Conservation (phyloP, 2,113 vertebrate species). For the Leiothrix lutea region DNA sequence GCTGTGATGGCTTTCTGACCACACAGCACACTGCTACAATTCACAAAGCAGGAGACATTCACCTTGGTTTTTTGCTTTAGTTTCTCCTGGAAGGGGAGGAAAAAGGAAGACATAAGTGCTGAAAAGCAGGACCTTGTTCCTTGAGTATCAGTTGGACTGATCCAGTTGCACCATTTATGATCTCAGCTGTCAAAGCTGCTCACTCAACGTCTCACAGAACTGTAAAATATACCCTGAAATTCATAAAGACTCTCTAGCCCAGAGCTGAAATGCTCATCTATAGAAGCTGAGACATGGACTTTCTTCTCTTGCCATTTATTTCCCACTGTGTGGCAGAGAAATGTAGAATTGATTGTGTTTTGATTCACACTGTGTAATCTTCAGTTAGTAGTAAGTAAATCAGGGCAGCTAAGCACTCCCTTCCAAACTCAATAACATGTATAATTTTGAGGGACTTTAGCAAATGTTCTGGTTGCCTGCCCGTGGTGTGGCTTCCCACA, state of each 20-base stretch:
- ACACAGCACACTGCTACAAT: neutral
- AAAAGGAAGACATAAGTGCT: neutral
- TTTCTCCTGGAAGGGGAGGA: neutral
- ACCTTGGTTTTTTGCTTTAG: neutral
- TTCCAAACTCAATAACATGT: neutral
- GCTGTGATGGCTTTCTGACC: neutral
- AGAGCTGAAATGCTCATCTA: neutral
- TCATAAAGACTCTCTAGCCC: neutral
- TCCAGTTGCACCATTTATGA: neutral
- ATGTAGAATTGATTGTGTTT: neutral
- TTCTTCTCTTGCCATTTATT: neutral
- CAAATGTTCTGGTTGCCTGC: neutral
- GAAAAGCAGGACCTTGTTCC: neutral
- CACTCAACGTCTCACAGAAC: fast-evolving
- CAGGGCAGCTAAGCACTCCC: neutral
- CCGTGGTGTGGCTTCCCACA: fast-evolving
- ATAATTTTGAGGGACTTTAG: neutral
- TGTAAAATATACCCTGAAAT: neutral
- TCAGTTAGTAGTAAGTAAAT: neutral
- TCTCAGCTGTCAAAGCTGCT: neutral
- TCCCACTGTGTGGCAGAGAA: neutral
- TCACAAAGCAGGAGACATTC: neutral
- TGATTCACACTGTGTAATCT: neutral
- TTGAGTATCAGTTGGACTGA: neutral
- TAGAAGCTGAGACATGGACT: neutral